Evolutionary conservation across 2,113 vertebrate species (phyloP).

Genomic region (Cranoglanis bouderius): DNA sequence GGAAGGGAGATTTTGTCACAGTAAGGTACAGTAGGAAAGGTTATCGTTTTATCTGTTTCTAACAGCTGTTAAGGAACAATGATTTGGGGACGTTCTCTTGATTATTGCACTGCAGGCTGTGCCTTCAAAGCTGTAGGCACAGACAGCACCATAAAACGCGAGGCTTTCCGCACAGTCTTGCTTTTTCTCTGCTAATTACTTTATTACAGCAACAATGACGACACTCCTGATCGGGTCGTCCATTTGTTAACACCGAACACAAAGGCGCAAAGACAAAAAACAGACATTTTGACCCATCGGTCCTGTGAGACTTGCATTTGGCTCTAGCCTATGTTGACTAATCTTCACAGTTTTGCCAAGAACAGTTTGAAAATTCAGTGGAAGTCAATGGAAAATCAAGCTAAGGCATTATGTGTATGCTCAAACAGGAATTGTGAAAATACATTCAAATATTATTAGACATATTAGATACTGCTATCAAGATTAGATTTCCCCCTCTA

Average conservation of each 20-base stretch:
- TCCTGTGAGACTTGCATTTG: background rate
- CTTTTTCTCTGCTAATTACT: constrained; percentile 89
- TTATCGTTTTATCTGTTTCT: constrained; percentile 10
- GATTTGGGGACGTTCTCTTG: constrained; percentile 2
- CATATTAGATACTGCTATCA: background rate
- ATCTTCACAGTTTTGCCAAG: background rate
- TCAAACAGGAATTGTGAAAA: background rate
- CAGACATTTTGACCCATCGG: background rate
- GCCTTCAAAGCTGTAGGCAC: constrained; percentile 84
- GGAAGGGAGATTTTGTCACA: background rate
- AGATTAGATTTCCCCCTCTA: background rate
- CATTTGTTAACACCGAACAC: constrained; percentile 74
- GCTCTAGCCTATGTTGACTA: background rate
- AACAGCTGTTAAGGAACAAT: constrained; percentile 32
- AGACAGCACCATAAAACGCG: constrained; percentile 83
- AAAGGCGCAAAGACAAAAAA: background rate
- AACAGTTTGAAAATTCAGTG: background rate
- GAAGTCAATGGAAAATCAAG: background rate
- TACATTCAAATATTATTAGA: background rate
- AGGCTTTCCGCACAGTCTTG: constrained; percentile 86
- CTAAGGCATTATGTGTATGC: background rate
- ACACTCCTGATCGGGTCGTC: constrained; percentile 82
- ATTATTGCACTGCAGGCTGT: constrained; percentile 37
- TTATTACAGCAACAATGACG: constrained; percentile 91
- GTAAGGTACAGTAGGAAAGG: background rate